Percentiles rank a stretch among this genome's conserved stretches.
These are phyloP conservation scores for Deroplatys truncata DNA, from an alignment of 2,888 invertebrate genomes.

Conservation along the genomic window DNA sequence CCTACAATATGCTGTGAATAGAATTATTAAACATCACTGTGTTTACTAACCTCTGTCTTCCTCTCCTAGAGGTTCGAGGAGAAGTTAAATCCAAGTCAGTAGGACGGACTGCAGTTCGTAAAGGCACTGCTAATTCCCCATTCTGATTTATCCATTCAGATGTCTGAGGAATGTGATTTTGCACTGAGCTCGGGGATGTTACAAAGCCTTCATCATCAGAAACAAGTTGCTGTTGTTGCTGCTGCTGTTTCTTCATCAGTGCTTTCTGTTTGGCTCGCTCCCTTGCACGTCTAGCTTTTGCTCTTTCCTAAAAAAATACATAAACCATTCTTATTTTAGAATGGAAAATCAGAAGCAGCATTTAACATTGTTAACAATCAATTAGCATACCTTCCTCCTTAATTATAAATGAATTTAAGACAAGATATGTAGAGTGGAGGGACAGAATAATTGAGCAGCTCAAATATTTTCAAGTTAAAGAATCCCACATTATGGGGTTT, in stretches of 20 bases:
- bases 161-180: neutral
- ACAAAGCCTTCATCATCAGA: constrained; percentile 25
- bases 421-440: no score
- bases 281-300: constrained; percentile 63
- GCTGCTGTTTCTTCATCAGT: constrained; percentile 48
- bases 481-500: no score
- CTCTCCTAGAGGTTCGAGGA: neutral
- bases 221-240: neutral
- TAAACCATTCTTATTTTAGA: no score
- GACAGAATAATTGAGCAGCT: no score
- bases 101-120: constrained; percentile 23
- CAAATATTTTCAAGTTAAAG: no score
- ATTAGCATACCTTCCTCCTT: no score
- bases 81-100: constrained; percentile 28
- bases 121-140: neutral
- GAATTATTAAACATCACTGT: no score
- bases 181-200: constrained; percentile 1
- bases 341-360: no score
- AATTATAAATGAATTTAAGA: no score
- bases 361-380: no score
- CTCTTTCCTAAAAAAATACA: constrained; percentile 53
- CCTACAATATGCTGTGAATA: no score
- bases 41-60: neutral
- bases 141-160: constrained; percentile 12
- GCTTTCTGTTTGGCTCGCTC: constrained; percentile 64